These are phyloP conservation scores for Potorous gilbertii DNA, from an alignment of 2,797 vertebrate genomes.

Conservation along the genomic window DNA sequence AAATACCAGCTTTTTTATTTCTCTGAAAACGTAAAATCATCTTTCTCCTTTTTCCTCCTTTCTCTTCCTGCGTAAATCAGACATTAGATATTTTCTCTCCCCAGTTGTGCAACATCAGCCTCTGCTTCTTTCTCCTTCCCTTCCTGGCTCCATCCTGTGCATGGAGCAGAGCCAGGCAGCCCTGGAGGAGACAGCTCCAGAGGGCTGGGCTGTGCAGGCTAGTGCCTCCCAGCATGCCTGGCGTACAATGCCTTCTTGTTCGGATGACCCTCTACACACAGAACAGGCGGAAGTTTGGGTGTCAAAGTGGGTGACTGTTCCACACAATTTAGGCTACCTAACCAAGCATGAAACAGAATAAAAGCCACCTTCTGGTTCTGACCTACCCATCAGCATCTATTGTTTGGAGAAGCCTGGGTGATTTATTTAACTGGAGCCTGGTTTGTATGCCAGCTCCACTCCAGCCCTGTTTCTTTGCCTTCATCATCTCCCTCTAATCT, in stretches of 20 bases:
- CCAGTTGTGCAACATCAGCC: background rate
- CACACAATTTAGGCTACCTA: conserved; percentile 68
- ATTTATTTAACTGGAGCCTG: background rate
- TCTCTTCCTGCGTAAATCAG: background rate
- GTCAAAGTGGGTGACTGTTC: conserved; percentile 40
- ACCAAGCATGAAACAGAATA: conserved; percentile 67
- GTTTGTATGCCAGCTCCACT: background rate
- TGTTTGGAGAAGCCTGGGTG: background rate
- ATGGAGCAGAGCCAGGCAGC: background rate
- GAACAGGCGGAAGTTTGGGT: conserved; percentile 69
- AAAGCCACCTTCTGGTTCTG: conserved; percentile 72
- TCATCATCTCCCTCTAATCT: background rate
- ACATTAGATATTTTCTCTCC: background rate
- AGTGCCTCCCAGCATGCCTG: background rate
- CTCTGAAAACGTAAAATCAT: background rate
- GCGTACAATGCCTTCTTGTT: conserved; percentile 46
- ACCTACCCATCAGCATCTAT: conserved; percentile 66
- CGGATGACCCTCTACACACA: conserved; percentile 41
- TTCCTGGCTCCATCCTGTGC: background rate
- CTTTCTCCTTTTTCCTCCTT: background rate
- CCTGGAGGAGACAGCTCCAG: conserved; percentile 1
- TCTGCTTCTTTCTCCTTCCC: background rate
- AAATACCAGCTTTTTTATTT: background rate
- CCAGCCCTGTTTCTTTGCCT: background rate
- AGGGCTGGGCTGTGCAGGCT: background rate